Conservation (phyloP, 2,113 vertebrate species). For the Gymnorhina tibicen region DNA sequence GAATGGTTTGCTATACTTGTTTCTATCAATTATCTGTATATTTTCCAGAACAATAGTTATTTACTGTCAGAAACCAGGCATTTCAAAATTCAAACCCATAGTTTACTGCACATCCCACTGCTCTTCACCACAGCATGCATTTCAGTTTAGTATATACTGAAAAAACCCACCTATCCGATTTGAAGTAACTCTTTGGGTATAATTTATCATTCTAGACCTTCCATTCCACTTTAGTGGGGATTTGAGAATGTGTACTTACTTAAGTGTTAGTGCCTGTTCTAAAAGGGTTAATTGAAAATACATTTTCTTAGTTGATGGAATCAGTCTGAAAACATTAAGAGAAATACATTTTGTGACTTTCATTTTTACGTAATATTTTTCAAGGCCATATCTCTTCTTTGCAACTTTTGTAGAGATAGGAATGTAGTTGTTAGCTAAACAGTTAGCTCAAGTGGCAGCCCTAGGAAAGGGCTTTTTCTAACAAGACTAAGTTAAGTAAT, state of each 20-base stretch:
- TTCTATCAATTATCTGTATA: neutral
- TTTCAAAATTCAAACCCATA: neutral
- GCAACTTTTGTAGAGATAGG: neutral
- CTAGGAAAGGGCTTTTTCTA: neutral
- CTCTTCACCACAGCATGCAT: neutral
- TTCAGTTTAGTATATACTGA: neutral
- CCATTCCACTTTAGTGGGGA: neutral
- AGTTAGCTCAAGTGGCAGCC: neutral
- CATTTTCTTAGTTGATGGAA: neutral
- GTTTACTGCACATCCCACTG: neutral
- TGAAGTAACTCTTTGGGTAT: neutral
- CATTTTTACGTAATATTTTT: neutral
- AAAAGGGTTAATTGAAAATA: neutral
- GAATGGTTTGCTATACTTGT: neutral
- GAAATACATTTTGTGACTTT: neutral
- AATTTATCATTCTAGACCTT: neutral
- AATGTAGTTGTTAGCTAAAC: neutral
- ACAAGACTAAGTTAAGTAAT: neutral
- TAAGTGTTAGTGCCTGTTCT: neutral
- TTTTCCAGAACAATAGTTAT: neutral
- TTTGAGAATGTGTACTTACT: neutral
- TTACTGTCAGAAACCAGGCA: neutral
- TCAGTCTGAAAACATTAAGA: neutral
- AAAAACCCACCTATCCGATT: neutral
- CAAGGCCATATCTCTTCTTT: neutral